These are phyloP conservation scores for Dicentrarchus labrax DNA, from an alignment of 2,113 vertebrate genomes.

Conservation along the genomic window DNA sequence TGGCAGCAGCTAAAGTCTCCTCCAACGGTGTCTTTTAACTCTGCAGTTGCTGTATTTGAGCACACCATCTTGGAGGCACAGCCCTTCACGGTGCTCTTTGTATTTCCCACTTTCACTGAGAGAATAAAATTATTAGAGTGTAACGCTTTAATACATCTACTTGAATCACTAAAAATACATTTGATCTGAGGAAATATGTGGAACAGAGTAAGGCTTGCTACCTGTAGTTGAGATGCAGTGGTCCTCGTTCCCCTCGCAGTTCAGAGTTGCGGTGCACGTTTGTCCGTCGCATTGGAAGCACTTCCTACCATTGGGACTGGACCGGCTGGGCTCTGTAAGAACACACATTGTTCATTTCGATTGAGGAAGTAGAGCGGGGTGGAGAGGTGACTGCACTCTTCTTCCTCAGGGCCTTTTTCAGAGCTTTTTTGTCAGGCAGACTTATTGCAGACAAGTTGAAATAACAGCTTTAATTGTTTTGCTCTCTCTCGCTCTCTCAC, in stretches of 20 bases:
- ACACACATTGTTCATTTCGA: neutral
- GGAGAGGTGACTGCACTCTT: neutral
- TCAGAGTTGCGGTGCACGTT: constrained; percentile 28
- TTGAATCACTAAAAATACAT: neutral
- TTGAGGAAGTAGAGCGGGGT: neutral
- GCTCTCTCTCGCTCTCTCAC: neutral
- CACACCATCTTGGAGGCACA: neutral
- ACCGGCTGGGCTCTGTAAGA: constrained; percentile 29
- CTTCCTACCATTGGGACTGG: constrained; percentile 61
- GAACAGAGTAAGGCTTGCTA: constrained; percentile 14
- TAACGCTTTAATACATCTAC: neutral
- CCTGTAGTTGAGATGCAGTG: constrained; percentile 59
- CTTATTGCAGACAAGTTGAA: too few species aligned
- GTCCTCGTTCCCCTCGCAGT: constrained; percentile 65
- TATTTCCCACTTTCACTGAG: neutral
- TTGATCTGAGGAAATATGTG: constrained; percentile 15
- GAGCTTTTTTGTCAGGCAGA: too few species aligned
- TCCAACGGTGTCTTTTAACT: neutral
- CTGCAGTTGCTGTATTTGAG: fast-evolving
- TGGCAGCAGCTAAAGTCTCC: neutral
- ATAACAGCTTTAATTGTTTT: neutral
- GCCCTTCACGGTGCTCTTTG: neutral
- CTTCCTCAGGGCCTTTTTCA: neutral
- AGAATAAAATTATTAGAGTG: constrained; percentile 1
- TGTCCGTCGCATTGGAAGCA: constrained; percentile 61